Base-by-base conservation (phyloP, 2,888 invertebrate genomes). In the Trachelus iudaicus region DNA sequence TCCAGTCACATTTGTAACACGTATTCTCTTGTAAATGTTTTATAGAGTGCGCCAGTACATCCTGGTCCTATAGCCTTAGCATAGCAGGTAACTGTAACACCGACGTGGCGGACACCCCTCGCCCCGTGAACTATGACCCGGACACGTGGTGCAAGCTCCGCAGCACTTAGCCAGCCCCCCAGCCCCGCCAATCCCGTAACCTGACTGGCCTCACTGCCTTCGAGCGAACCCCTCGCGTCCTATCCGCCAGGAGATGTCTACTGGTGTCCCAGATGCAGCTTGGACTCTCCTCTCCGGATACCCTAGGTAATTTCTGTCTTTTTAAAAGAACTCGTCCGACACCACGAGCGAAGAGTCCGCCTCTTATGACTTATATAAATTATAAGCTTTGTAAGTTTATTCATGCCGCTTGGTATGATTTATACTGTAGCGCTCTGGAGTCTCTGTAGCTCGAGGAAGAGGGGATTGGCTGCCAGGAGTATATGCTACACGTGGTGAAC, bases 1-100 rank as follows among this genome's bases (percentile, higher is more conserved):
- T 87, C 88, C 88, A 88, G 84, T 89, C 83, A 83, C 85, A 83
- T 85, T 84, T 82, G 85, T 85, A 86, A 88, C 87, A 89, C 89
- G 89, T 89, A 88, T 87, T 83, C 85, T 9, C 86, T 86, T 80
- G 81, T 88, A 84, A 87, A 89, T 89, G 83, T 85, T 89, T 89
- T 80, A 88, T 78, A 75, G 75, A 71, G 34, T 69, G 35, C 23
- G 23, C 56, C 23, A 56, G 56, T 56, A 76, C 78, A 75, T 74
- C 76, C 74, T 77, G 81, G 75, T 76, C 40, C 79, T 69, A 78
- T 56, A 75, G 56, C 74, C 40, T 68, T 13, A 13, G 77, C 34
- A 75, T 12, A 80, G 85, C 81, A 84, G 85, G 77, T 84, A 86
- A 87, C 85, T 86, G 85, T 86, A 83, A 87, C 85, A 85, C 79